Percentiles rank a stretch among this genome's conserved stretches.
These are phyloP conservation scores for Pseudolaguvia tuberculata DNA, from an alignment of 2,113 vertebrate genomes.

Conservation along the genomic window DNA sequence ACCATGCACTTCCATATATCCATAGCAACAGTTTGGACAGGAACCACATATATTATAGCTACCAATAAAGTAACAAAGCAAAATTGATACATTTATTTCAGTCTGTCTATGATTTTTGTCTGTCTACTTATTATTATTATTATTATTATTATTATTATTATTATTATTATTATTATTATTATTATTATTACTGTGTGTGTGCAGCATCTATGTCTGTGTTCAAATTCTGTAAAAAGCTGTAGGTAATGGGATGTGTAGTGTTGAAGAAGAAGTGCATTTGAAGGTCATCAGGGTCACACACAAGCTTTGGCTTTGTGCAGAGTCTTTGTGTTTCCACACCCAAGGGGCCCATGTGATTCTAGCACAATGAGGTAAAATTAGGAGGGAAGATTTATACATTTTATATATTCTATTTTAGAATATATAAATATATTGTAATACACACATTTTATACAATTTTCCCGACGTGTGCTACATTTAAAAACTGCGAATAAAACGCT, in stretches of 20 bases:
- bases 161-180: too few relatives aligned
- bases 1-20: too few relatives aligned
- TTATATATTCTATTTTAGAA: too few relatives aligned
- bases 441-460: neutral
- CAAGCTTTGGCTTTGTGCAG: slow-evolving; percentile 54
- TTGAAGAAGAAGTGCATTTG: slow-evolving; percentile 15
- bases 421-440: too few relatives aligned
- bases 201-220: neutral
- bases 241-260: neutral
- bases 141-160: too few relatives aligned
- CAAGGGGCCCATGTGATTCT: slow-evolving; percentile 48
- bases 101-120: too few relatives aligned
- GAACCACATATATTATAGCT: too few relatives aligned
- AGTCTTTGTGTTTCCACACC: slow-evolving; percentile 53
- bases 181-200: neutral
- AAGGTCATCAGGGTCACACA: slow-evolving; percentile 42
- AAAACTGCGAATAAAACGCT: neutral
- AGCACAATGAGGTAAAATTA: slow-evolving; percentile 24
- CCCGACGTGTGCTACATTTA: neutral
- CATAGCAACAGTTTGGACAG: too few relatives aligned
- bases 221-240: neutral
- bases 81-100: too few relatives aligned
- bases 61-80: too few relatives aligned
- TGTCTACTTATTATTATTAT: too few relatives aligned
- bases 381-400: too few relatives aligned